Evolutionary conservation across 1,140 invertebrate genomes (phyloP), one percentile per base, ranked within the genome.

Genomic region (Idris sp.): DNA sequence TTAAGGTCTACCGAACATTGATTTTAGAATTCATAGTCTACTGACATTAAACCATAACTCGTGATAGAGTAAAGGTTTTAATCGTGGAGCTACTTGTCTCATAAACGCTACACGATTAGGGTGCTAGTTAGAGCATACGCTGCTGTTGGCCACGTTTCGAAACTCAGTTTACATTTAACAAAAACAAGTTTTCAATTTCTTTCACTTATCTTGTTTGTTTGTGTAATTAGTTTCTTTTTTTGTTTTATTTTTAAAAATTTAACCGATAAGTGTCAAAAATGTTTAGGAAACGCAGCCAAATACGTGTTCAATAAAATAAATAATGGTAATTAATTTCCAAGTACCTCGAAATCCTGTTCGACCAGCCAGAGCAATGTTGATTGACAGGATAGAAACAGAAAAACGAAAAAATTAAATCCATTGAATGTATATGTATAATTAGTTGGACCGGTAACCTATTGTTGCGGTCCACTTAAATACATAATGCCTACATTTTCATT

Each of bases 341-440:
- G 82, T 88, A 88, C 86, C 86, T 88, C 86, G 81, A 88, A 88
- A 87, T 88, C 86, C 86, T 88, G 85, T 83, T 85, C 81, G 83
- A 85, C 83, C 86, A 83, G 84, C 84, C 83, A 83, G 82, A 82
- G 81, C 80, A 84, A 82, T 86, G 83, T 81, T 84, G 83, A 85
- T 82, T 82, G 82, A 87, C 80, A 82, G 79, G 82, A 87, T 81
- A 86, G 83, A 84, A 84, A 86, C 83, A 87, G 84, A 86, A 83
- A 86, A 83, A 85, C 77, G 74, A 81, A 83, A 30, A 69, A 85
- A 82, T 83, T 86, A 75, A 75, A 72, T 68, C 62, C 56, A 69
- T 54, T 72, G 56, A 77, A 71, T 33, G 78, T 67, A 71, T 73
- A 48, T 69, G 30, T 64, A 43, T 59, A 51, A 14, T 54, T 53